phyloP scores from a whole-genome alignment of 2,113 vertebrate species.

The Euleptes europaea region DNA sequence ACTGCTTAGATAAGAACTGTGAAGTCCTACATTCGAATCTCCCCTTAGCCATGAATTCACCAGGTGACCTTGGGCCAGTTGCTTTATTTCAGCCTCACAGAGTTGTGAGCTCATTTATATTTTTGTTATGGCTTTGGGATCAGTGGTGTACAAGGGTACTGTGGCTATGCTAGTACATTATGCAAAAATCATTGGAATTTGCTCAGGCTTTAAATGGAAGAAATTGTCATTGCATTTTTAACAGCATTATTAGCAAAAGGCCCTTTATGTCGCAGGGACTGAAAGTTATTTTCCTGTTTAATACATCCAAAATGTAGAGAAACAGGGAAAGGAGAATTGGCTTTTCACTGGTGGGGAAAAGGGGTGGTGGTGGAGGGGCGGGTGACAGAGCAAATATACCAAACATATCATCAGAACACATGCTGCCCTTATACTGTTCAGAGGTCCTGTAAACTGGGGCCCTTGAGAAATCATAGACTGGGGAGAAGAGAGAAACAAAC shows the following conservation, averaged over 20 bases:
- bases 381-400: no score
- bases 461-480: no score
- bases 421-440: background rate
- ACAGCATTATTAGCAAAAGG: background rate
- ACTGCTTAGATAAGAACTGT: no score
- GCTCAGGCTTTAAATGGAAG: background rate
- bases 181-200: slow-evolving; percentile 6
- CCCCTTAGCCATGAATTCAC: no score
- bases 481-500: no score
- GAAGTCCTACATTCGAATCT: no score
- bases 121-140: background rate
- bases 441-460: background rate
- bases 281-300: background rate
- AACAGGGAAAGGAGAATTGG: background rate
- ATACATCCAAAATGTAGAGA: background rate
- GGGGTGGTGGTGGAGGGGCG: no score
- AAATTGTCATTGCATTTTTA: background rate
- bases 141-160: background rate
- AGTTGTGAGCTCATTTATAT: background rate
- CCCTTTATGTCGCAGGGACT: background rate
- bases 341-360: background rate
- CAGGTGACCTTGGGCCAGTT: no score
- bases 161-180: background rate
- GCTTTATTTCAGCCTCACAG: no score
- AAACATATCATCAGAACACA: background rate